Evolutionary conservation across 2,113 vertebrate species (phyloP), one percentile per base, ranked within the genome.

Genomic region (Perognathus longimembris): DNA sequence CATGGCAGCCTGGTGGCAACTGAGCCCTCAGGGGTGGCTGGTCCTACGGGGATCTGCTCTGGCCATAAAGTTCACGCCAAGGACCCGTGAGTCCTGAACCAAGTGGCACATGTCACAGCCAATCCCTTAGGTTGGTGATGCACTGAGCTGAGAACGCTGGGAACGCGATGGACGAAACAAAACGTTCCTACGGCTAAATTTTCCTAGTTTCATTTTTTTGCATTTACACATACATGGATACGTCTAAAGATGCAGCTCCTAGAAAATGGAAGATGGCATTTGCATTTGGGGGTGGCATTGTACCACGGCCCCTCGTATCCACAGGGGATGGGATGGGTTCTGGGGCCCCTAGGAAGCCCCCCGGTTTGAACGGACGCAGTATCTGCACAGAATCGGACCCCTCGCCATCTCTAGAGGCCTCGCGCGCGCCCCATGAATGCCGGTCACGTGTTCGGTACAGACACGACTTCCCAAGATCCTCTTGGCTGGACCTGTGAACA

Each of bases 1-100:
- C 5, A 11, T 0, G 0, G 42, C 6, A 28, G 34, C 20, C 20
- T 10, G 21, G 4, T 0, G 15, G 9, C 38, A 15, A 14, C 34
- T 3, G 14, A 28, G 40, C 42, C 26, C 34, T 36, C 28, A 74
- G 21, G 85, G 67, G 74, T 24, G 14, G 54, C 50, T 12, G 9
- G 24, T 40, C 64, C 64, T 24, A 22, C 15, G 0, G 28, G 40
- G 32, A 8, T 21, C n/a, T 8, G 2, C 12, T 45, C 50, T 20
- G 5, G 26, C 17, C 6, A 0, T 38, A 64, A 87, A 38, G 26
- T 10, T 61, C 26, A 5, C 0, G 3, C 21, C 26, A 7, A 69
- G 38, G 54, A 54, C 50, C 50, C 17, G 50, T 15, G 50, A 54
- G 50, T 54, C 50, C 50, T 54, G 4, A 3, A 15, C 11, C 50